Evolutionary conservation across 2,888 invertebrate species (phyloP).

Genomic region (Cerastis rubricosa): DNA sequence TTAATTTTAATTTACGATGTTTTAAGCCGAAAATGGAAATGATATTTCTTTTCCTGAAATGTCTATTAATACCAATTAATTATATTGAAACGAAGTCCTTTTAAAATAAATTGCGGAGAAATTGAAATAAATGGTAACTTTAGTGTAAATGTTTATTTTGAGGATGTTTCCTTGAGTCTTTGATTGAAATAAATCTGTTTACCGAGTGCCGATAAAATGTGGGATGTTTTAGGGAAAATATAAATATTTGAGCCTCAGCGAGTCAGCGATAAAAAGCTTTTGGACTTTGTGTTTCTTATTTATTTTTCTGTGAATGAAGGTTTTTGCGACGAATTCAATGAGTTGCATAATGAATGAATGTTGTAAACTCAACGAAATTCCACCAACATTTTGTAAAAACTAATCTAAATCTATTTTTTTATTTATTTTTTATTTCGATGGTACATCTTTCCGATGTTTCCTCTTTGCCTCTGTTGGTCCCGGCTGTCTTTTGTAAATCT

Average conservation of each 20-base stretch:
- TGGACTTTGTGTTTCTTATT: constrained; percentile 23
- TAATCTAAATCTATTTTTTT: neutral
- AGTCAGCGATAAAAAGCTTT: constrained; percentile 18
- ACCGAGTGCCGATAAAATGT: constrained; percentile 28
- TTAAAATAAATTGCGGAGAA: constrained; percentile 11
- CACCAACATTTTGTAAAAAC: neutral
- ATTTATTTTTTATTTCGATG: no score
- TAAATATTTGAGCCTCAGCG: constrained; percentile 26
- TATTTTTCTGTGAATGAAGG: neutral
- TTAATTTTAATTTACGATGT: constrained; percentile 33
- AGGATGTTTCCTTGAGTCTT: constrained; percentile 14
- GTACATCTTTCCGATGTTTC: no score
- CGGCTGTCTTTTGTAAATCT: no score
- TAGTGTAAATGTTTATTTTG: constrained; percentile 26
- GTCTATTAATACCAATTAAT: constrained; percentile 50
- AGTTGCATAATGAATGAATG: neutral
- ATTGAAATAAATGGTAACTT: constrained; percentile 29
- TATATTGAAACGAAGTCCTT: constrained; percentile 16
- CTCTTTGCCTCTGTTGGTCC: no score
- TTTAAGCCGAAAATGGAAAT: constrained; percentile 10
- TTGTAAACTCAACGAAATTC: neutral
- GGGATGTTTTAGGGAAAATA: constrained; percentile 11
- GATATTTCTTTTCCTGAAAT: constrained; percentile 12
- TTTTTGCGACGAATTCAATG: neutral
- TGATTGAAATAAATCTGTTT: constrained; percentile 53